Conservation (phyloP, 2,888 invertebrate species). For the Ormyrus nitidulus region DNA sequence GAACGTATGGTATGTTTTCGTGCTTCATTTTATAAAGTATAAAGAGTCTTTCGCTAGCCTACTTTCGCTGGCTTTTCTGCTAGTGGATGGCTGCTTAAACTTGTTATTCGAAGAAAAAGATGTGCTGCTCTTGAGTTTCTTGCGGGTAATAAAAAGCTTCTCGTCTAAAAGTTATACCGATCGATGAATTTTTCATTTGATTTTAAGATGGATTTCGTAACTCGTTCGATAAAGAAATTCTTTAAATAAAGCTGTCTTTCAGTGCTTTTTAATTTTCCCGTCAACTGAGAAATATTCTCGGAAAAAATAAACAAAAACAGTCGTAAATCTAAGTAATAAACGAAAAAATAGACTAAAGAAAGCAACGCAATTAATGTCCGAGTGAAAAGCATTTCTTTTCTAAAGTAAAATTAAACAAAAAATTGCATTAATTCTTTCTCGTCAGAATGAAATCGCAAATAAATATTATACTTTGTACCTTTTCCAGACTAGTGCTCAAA, state of each 20-base stretch:
- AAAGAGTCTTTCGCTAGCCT: neutral
- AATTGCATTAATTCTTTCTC: constrained; percentile 5
- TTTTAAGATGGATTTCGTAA: too few species aligned
- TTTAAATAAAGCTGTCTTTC: too few species aligned
- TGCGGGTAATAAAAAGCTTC: too few species aligned
- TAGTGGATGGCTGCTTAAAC: too few species aligned
- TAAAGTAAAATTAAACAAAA: constrained; percentile 13
- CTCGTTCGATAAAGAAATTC: too few species aligned
- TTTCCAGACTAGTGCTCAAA: neutral
- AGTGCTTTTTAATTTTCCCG: too few species aligned
- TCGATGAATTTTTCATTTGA: too few species aligned
- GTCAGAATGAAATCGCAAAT: neutral
- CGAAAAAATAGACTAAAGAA: neutral
- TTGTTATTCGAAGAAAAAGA: too few species aligned
- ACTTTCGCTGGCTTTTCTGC: neutral
- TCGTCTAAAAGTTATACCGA: too few species aligned
- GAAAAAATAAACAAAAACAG: too few species aligned
- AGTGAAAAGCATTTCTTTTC: constrained; percentile 15
- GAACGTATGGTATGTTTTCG: neutral
- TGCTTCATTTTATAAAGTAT: constrained; percentile 7
- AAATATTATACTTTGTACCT: neutral
- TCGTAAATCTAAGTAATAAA: constrained; percentile 9
- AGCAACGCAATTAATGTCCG: constrained; percentile 10
- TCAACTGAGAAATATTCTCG: too few species aligned
- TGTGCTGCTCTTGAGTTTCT: too few species aligned